phyloP scores from a whole-genome alignment of 1,140 invertebrate genomes.

The Cotesia vestalis region DNA sequence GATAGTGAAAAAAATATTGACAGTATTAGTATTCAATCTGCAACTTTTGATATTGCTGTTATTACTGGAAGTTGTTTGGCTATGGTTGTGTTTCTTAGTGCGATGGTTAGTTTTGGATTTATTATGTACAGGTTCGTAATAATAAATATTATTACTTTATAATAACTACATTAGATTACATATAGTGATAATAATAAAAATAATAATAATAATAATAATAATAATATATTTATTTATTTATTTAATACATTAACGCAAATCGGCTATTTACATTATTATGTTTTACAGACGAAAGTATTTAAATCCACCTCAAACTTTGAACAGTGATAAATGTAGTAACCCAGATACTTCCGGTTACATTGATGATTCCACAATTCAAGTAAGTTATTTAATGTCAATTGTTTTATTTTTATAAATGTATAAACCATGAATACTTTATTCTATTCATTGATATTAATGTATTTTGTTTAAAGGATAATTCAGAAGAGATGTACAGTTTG shows the following conservation, averaged over 20 bases:
- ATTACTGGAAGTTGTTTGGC: constrained; percentile 79
- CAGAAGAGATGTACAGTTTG: constrained; percentile 90
- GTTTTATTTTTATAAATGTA: constrained; percentile 11
- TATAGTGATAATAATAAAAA: neutral
- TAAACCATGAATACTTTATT: neutral
- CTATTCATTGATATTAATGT: neutral
- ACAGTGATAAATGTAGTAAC: constrained; percentile 80
- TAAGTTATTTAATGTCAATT: constrained; percentile 64
- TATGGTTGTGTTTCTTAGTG: constrained; percentile 72
- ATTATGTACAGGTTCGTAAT: constrained; percentile 71
- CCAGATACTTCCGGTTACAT: constrained; percentile 88
- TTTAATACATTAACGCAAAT: too few relatives aligned
- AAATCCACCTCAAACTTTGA: constrained; percentile 83
- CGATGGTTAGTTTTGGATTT: constrained; percentile 76
- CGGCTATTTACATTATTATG: too few relatives aligned
- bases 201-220: neutral
- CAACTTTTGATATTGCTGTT: constrained; percentile 72
- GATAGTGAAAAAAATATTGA: constrained; percentile 37
- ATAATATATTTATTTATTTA: neutral
- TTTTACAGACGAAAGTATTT: constrained; percentile 73
- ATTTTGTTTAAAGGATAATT: constrained; percentile 76
- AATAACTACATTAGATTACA: neutral
- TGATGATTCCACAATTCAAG: constrained; percentile 87
- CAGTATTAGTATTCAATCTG: constrained; percentile 34
- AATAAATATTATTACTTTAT: too few relatives aligned